Evolutionary conservation across 2,888 invertebrate genomes (phyloP), one percentile per base, ranked within the genome.

Genomic region (Caenorhabditis panamensis): DNA sequence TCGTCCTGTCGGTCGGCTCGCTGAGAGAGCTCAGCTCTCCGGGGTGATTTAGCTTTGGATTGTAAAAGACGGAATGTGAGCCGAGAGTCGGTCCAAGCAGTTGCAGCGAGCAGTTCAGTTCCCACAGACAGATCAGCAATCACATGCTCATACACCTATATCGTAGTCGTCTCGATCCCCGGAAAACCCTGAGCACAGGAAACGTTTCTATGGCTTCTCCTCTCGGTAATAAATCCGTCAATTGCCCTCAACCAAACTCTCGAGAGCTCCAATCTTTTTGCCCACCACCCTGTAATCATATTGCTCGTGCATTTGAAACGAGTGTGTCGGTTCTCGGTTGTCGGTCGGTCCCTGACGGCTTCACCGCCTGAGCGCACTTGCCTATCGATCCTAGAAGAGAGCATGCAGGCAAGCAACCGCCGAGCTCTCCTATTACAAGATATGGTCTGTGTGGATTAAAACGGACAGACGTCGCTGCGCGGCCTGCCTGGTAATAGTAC

Each of bases 401-500:
- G 36, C 13, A 22, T 54, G 47, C 54, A 41, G 62, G 47, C 54
- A 66, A 24, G 62, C 53, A 56, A 36, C 37, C 62, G 28, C 28
- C 58, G 61, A 26, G 63, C 64, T 69, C 73, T 71, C 76, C 77
- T 72, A 64, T 83, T 83, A 83, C 83, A 79, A 83, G 83, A 83
- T 83, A 83, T 83, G 83, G 83, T 80, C 78, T 68, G 76, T 75
- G 75, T 76, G 76, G 68, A 67, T 68, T 68, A 76, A 76, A 67
- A 76, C 67, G 67, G 75, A 67, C 68, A 76, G 76, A 68, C 68
- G 68, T 63, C 77, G 62, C 63, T 49, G 41, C 56, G 59, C 72
- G 53, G 58, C 54, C 68, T 54, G 68, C 54, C 75, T 79, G 79
- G 79, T 84, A 84, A 82, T 84, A 84, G 82, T 84, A 84, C 83